Conservation (phyloP, 2,113 vertebrate species). For the Sclerurus mexicanus region DNA sequence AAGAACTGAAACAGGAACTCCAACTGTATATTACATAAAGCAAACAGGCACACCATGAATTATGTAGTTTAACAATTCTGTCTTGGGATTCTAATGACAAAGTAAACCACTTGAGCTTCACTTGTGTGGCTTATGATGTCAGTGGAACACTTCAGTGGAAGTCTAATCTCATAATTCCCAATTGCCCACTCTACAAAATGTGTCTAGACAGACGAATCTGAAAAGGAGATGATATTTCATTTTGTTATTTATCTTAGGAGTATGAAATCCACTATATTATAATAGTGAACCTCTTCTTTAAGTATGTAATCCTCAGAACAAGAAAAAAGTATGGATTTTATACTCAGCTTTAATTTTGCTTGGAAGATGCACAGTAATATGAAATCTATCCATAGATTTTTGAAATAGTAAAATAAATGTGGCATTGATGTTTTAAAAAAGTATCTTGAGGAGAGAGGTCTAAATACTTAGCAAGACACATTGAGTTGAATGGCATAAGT, state of each 20-base stretch:
- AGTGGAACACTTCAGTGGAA: neutral
- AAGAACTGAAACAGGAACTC: neutral
- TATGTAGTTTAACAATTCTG: neutral
- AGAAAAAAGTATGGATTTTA: neutral
- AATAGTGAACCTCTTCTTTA: neutral
- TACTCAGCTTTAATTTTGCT: neutral
- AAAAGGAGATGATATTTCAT: neutral
- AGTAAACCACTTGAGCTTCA: neutral
- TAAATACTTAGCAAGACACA: neutral
- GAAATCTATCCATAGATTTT: neutral
- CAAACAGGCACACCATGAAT: neutral
- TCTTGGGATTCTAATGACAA: neutral
- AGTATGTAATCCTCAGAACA: neutral
- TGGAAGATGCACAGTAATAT: neutral
- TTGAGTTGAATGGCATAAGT: neutral
- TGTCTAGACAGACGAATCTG: neutral
- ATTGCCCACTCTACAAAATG: neutral
- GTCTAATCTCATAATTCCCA: neutral
- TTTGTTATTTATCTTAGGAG: neutral
- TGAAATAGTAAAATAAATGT: neutral
- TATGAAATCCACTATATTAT: neutral
- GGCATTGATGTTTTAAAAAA: neutral
- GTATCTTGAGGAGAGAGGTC: neutral
- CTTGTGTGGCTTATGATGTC: neutral
- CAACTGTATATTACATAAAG: neutral